A percentile compares a stretch with the other conserved stretches of the same genome.
Conservation (phyloP, 2,113 vertebrate species). For the Ascaphus truei region DNA sequence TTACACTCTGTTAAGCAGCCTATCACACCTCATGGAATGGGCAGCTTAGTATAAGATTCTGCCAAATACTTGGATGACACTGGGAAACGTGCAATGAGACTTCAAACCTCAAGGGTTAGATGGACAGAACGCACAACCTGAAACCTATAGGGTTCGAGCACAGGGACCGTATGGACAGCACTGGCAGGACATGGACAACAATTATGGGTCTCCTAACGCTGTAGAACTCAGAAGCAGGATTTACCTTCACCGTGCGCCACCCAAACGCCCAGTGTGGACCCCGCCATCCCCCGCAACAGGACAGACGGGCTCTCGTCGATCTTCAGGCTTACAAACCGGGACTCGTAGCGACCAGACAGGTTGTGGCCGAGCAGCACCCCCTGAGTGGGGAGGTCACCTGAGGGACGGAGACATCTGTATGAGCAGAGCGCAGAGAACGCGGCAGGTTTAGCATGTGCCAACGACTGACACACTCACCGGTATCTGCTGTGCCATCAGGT, state of each 20-base stretch:
- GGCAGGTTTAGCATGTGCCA: neutral
- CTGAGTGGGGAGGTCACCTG: constrained; percentile 35
- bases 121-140: too few species aligned
- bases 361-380: constrained; percentile 76
- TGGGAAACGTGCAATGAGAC: too few species aligned
- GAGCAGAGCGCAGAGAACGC: neutral
- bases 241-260: constrained; percentile 87
- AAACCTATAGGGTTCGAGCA: too few species aligned
- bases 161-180: too few species aligned
- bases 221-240: neutral
- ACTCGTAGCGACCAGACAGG: constrained; percentile 80
- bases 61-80: too few species aligned
- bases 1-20: too few species aligned
- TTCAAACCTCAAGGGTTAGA: too few species aligned
- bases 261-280: constrained; percentile 81
- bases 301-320: constrained; percentile 72
- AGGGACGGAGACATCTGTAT: neutral
- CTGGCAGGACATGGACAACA: too few species aligned
- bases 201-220: too few species aligned
- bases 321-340: constrained; percentile 74
- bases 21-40: too few species aligned
- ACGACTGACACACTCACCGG: neutral
- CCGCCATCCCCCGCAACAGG: constrained; percentile 83
- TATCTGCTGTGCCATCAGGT: neutral
- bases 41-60: too few species aligned